Conservation (phyloP, 2,797 vertebrate genomes). For the Gambelia wislizenii region DNA sequence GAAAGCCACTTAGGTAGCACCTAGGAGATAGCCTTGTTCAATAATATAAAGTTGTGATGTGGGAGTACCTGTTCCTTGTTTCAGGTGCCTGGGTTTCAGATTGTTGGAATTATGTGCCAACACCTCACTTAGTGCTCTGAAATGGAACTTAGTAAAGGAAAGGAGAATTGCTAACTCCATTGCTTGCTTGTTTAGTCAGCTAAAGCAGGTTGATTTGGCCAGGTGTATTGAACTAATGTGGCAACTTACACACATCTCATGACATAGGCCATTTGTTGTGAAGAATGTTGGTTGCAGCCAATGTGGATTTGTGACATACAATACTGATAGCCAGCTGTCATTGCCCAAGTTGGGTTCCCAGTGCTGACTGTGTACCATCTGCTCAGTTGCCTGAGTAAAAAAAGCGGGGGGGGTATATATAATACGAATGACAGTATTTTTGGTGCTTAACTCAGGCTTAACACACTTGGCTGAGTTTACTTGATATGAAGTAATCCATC, state of each 20-base stretch:
- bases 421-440: constrained; percentile 12
- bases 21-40: background rate
- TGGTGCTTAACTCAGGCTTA: constrained; percentile 25
- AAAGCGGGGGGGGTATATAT: background rate
- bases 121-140: background rate
- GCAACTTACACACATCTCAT: background rate
- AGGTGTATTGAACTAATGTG: background rate
- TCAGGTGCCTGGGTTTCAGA: background rate
- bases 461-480: constrained; percentile 8
- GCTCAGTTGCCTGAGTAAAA: constrained; percentile 20
- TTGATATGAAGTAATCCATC: constrained; percentile 14
- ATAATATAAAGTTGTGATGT: background rate
- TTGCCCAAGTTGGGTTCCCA: constrained; percentile 1
- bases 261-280: background rate
- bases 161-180: background rate
- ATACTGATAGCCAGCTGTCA: constrained; percentile 18
- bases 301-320: constrained; percentile 11
- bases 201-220: background rate
- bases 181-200: background rate
- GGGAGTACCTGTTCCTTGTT: background rate
- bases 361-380: constrained; percentile 31
- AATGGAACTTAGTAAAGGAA: no score
- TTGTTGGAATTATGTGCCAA: background rate
- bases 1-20: background rate
- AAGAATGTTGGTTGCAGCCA: background rate